These are phyloP conservation scores for Nesoenas mayeri DNA, from an alignment of 2,113 vertebrate genomes.

Conservation along the genomic window DNA sequence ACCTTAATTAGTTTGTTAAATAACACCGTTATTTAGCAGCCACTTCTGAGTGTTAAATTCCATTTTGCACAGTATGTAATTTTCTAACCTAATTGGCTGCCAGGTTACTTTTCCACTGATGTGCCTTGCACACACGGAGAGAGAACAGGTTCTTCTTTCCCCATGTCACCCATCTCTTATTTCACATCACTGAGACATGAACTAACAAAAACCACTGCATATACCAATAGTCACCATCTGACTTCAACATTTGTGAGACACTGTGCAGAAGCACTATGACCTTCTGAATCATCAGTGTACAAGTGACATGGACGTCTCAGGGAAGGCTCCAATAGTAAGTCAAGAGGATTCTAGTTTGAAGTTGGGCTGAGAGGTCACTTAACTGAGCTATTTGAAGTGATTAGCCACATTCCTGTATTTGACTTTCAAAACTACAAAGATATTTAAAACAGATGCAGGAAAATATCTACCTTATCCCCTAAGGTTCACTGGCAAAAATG, in stretches of 20 bases:
- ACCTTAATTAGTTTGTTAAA: conserved; percentile 50
- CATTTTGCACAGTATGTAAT: neutral
- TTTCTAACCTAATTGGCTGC: conserved; percentile 27
- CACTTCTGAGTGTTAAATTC: conserved; percentile 3
- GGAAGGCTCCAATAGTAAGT: neutral
- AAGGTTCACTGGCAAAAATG: neutral
- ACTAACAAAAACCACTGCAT: conserved; percentile 16
- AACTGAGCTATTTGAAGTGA: neutral
- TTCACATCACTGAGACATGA: neutral
- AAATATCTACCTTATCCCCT: neutral
- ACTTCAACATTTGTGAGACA: neutral
- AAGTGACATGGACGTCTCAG: rapidly evolving
- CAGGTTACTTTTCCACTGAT: neutral
- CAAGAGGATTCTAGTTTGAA: neutral
- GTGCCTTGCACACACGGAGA: neutral
- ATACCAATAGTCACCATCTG: neutral
- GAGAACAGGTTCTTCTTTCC: conserved; percentile 37
- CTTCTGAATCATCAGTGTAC: neutral
- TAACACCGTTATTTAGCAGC: conserved; percentile 37
- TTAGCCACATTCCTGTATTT: neutral
- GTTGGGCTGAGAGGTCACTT: neutral
- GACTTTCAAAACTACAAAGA: neutral
- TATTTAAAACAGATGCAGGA: neutral
- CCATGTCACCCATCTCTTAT: neutral
- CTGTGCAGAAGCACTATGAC: neutral